A percentile compares a stretch with the other conserved stretches of the same genome.
Conservation (phyloP, 2,888 invertebrate genomes). For the Empis livida region DNA sequence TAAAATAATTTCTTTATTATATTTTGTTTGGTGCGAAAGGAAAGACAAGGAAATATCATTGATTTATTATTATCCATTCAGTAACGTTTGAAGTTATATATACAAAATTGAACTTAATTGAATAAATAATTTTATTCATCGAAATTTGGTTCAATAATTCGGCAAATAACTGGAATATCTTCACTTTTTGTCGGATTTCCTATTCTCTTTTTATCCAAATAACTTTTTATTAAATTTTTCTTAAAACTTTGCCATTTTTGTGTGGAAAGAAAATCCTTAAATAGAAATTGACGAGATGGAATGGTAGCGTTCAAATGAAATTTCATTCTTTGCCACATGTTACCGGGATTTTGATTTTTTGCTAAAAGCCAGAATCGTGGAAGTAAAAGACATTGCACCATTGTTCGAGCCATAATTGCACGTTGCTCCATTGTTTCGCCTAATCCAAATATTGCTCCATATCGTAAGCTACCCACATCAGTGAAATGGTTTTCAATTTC, state of each 20-base stretch:
- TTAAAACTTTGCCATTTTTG: constrained; percentile 29
- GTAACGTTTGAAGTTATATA: too few relatives aligned
- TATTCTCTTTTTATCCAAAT: constrained; percentile 11
- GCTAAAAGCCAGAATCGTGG: constrained; percentile 58
- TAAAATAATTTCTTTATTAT: too few relatives aligned
- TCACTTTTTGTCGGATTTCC: constrained; percentile 19
- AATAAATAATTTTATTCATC: constrained; percentile 5
- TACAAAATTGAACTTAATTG: too few relatives aligned
- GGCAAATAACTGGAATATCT: constrained; percentile 32
- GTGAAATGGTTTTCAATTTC: constrained; percentile 26
- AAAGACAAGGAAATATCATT: too few relatives aligned
- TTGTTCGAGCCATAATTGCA: constrained; percentile 49
- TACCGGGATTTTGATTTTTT: constrained; percentile 32
- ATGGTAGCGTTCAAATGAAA: constrained; percentile 27
- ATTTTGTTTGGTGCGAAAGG: too few relatives aligned
- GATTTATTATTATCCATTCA: too few relatives aligned
- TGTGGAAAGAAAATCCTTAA: constrained; percentile 23
- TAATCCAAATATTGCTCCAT: constrained; percentile 45
- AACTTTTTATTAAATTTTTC: constrained; percentile 17
- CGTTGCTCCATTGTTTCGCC: constrained; percentile 56
- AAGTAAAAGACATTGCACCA: constrained; percentile 51
- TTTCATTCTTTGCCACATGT: constrained; percentile 30
- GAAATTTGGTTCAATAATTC: constrained; percentile 23
- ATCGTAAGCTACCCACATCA: constrained; percentile 28
- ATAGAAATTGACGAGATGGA: constrained; percentile 26